Conservation (phyloP, 1,140 invertebrate species). For the Pogonus chalceus region DNA sequence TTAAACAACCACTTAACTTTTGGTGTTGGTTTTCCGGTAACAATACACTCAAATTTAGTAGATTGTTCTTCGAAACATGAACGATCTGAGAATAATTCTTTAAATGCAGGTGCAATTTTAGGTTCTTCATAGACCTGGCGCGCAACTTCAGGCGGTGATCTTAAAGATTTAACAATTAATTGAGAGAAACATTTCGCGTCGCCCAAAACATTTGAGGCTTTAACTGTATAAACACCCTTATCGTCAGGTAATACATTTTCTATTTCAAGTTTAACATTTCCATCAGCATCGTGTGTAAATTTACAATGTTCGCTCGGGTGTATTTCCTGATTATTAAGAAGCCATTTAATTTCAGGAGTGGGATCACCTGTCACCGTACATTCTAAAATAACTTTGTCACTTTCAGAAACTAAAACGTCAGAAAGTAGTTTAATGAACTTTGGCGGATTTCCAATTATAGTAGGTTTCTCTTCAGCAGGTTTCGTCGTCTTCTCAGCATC, state of each 20-base stretch:
- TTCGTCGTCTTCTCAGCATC: conserved; percentile 28
- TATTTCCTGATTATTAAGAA: conserved; percentile 57
- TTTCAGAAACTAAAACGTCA: conserved; percentile 54
- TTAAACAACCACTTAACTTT: conserved; percentile 69
- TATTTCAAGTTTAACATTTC: conserved; percentile 48
- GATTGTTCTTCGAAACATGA: conserved; percentile 40
- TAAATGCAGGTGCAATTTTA: conserved; percentile 52
- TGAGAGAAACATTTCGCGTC: conserved; percentile 73
- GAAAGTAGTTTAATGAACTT: conserved; percentile 60
- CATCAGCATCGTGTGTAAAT: conserved; percentile 39
- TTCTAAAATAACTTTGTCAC: conserved; percentile 61
- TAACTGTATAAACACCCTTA: conserved; percentile 66
- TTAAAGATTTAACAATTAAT: conserved; percentile 55
- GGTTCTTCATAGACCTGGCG: conserved; percentile 44
- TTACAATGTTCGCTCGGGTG: conserved; percentile 40
- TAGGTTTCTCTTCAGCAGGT: conserved; percentile 28
- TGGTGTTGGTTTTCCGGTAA: conserved; percentile 59
- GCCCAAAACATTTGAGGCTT: conserved; percentile 59
- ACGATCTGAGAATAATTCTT: conserved; percentile 51
- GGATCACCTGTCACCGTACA: conserved; percentile 62
- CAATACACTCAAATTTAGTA: conserved; percentile 61
- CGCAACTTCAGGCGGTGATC: conserved; percentile 33
- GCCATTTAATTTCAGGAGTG: conserved; percentile 60
- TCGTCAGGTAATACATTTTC: conserved; percentile 47
- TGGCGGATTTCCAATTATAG: conserved; percentile 40